Evolutionary conservation across 2,797 vertebrate genomes (phyloP).

Genomic region (Pantherophis vulpinus): DNA sequence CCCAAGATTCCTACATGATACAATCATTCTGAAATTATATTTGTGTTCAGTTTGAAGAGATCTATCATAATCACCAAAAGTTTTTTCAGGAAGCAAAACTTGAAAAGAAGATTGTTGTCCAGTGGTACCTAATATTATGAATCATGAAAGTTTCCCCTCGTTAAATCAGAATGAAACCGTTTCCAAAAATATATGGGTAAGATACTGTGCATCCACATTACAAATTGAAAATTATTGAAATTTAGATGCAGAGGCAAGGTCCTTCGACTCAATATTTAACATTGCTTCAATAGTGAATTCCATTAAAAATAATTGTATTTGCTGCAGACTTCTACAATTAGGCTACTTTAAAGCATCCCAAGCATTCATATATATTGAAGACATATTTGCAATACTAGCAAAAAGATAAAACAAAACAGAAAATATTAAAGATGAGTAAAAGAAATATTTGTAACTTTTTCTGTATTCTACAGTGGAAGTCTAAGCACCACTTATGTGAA

Average conservation of each 20-base stretch:
- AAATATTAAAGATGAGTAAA: background rate
- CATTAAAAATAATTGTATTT: background rate
- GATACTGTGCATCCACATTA: background rate
- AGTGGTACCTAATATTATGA: background rate
- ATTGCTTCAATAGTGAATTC: background rate
- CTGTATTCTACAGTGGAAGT: background rate
- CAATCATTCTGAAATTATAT: no score
- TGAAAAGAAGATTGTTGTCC: no score
- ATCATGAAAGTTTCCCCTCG: background rate
- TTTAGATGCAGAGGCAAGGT: background rate
- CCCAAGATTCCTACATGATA: no score
- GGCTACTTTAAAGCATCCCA: background rate
- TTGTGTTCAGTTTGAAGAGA: no score
- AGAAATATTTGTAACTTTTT: rapidly evolving
- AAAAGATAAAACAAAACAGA: background rate
- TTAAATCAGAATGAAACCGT: background rate
- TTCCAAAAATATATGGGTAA: background rate
- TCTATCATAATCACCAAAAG: no score
- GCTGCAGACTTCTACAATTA: rapidly evolving
- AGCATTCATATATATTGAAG: background rate
- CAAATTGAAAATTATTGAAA: background rate
- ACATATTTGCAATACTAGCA: background rate
- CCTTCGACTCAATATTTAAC: background rate
- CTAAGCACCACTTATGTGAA: background rate
- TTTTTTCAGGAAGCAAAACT: no score